Conservation (phyloP, 2,888 invertebrate genomes). For the Zeuzera pyrina region DNA sequence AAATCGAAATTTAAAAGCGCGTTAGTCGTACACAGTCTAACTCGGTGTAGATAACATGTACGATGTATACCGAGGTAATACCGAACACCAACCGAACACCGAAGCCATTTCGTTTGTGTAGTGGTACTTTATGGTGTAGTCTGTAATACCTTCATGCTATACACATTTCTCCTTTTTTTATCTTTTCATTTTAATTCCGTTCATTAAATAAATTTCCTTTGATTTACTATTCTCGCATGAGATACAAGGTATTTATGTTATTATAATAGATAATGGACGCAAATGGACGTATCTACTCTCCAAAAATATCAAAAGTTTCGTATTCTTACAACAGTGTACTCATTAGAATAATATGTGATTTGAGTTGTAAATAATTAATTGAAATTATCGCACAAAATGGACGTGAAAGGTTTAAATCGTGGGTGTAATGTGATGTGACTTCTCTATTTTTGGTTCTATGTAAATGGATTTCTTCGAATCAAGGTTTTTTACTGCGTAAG, state of each 20-base stretch:
- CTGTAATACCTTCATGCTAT: too few relatives aligned
- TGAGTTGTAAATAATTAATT: constrained; percentile 53
- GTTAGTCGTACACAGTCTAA: too few relatives aligned
- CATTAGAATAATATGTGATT: constrained; percentile 48
- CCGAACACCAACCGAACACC: too few relatives aligned
- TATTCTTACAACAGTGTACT: constrained; percentile 9
- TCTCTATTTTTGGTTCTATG: constrained; percentile 22
- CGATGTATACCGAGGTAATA: too few relatives aligned
- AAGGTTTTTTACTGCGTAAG: background rate
- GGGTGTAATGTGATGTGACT: constrained; percentile 45
- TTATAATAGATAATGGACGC: constrained; percentile 25
- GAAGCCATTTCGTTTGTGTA: too few relatives aligned
- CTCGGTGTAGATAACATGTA: too few relatives aligned
- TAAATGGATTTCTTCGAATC: background rate
- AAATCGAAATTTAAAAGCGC: too few relatives aligned
- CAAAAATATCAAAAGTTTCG: too few relatives aligned
- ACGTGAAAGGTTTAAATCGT: constrained; percentile 47
- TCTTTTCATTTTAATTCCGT: constrained; percentile 17
- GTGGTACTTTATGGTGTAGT: too few relatives aligned
- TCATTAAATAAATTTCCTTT: constrained; percentile 9
- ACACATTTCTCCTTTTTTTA: too few relatives aligned
- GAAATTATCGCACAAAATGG: constrained; percentile 50
- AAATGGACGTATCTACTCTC: constrained; percentile 6
- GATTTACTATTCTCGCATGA: constrained; percentile 28
- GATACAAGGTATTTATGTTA: constrained; percentile 27